Base-by-base conservation (phyloP, 2,888 invertebrate species). In the Microplitis manilae region DNA sequence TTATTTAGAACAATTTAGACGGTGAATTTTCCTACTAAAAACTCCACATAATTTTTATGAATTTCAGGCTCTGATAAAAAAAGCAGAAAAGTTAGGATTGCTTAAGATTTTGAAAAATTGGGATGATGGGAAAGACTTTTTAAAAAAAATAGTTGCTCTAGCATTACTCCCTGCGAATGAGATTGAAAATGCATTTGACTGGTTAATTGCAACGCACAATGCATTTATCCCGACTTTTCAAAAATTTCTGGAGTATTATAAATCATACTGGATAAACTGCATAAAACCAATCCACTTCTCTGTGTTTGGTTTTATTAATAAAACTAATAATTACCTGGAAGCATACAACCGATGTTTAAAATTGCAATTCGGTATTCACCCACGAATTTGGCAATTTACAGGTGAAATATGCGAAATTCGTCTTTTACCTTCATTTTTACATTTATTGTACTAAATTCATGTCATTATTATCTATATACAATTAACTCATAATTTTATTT, bases 381-480 rank as follows among this genome's bases (percentile, higher is more conserved):
- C 76, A 5, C 61, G 67, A 20, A 62, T 73, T 61, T 73, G 73
- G 76, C 60, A 77, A 8, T 77, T 77, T 13, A 77, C 76, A 40
- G 72, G 73, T 73, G 68, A 70, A 59, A 59, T 1, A 59, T 20
- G 20, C 20, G 20, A 1, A 20, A 20, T 20, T 1, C 20, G 20
- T 20, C 20, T 20, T 1, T 20, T 1, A 20, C 20, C 20, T 20
- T 20, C 20, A 20, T 20, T 20, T 1, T 20, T 20, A 20, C 20
- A 20, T 20, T 20, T 20, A 20, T 20, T 20, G 1, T 20, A 20
- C 1, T 20, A 20, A n/a, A n/a, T n/a, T n/a, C n/a, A n/a, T n/a
- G 1, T 20, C 20, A 20, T 20, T 20, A 20, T 20, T 20, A 20
- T 1, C 1, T 20, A 20, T 20, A 20, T 20, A 20, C 20, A 20